Conservation (phyloP, 2,797 vertebrate genomes). For the Sebastes hubbsi region DNA sequence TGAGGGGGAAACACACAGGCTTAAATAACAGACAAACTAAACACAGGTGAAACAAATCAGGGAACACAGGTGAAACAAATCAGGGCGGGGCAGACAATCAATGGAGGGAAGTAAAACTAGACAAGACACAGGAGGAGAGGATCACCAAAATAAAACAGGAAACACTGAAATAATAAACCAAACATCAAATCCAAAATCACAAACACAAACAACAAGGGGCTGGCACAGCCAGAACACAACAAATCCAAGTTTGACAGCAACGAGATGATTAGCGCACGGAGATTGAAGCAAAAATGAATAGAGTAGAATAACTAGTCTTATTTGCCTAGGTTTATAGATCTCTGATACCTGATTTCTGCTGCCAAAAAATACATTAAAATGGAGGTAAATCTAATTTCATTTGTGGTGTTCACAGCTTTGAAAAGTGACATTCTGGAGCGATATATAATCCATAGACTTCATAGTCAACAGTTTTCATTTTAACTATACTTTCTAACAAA, state of each 20-base stretch:
- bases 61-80: too few relatives aligned
- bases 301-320: neutral
- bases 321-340: neutral
- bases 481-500: neutral
- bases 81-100: too few relatives aligned
- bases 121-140: too few relatives aligned
- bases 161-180: too few relatives aligned
- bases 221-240: too few relatives aligned
- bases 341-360: neutral
- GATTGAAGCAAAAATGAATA: neutral
- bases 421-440: neutral
- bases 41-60: too few relatives aligned
- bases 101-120: too few relatives aligned
- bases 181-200: too few relatives aligned
- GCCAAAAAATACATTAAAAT: neutral
- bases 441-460: constrained; percentile 14
- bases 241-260: neutral
- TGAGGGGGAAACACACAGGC: too few relatives aligned
- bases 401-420: neutral
- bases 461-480: constrained; percentile 11
- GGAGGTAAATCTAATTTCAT: neutral
- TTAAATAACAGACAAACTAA: too few relatives aligned
- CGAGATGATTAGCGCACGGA: neutral
- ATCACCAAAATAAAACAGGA: too few relatives aligned
- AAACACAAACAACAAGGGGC: too few relatives aligned